Percentiles rank a stretch among this genome's conserved stretches.
Evolutionary conservation across 2,888 invertebrate species (phyloP).

Genomic region (Cantharis rustica): DNA sequence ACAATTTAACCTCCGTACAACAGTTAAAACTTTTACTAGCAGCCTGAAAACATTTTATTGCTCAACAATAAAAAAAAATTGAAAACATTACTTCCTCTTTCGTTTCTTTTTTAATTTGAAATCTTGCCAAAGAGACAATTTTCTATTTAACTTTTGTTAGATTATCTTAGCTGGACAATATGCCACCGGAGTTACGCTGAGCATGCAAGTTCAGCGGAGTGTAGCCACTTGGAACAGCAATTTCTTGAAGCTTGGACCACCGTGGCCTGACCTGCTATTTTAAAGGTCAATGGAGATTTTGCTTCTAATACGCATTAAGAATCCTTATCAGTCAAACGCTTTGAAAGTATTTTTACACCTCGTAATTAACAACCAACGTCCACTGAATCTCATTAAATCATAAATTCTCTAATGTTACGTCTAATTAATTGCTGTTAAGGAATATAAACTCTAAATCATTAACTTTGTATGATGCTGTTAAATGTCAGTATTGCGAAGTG

Average conservation of each 20-base stretch:
- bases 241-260: slow-evolving; percentile 39
- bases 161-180: slow-evolving; percentile 27
- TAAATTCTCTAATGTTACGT: slow-evolving; percentile 11
- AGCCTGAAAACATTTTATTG: background rate
- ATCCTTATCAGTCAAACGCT: background rate
- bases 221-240: slow-evolving; percentile 40
- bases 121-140: background rate
- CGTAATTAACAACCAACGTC: background rate
- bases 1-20: slow-evolving; percentile 27
- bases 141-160: background rate
- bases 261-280: slow-evolving; percentile 33
- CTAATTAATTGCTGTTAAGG: slow-evolving; percentile 6
- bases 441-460: slow-evolving; percentile 13
- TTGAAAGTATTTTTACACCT: background rate
- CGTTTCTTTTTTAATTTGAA: background rate
- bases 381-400: slow-evolving; percentile 18
- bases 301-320: slow-evolving; percentile 15
- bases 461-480: slow-evolving; percentile 4
- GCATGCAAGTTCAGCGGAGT: slow-evolving; percentile 33
- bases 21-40: slow-evolving; percentile 4
- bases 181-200: slow-evolving; percentile 33
- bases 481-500: slow-evolving; percentile 4
- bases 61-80: background rate
- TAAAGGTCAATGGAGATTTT: slow-evolving; percentile 37
- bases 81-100: background rate